Evolutionary conservation across 2,113 vertebrate genomes (phyloP), one percentile per base, ranked within the genome.

Genomic region (Mohoua ochrocephala): DNA sequence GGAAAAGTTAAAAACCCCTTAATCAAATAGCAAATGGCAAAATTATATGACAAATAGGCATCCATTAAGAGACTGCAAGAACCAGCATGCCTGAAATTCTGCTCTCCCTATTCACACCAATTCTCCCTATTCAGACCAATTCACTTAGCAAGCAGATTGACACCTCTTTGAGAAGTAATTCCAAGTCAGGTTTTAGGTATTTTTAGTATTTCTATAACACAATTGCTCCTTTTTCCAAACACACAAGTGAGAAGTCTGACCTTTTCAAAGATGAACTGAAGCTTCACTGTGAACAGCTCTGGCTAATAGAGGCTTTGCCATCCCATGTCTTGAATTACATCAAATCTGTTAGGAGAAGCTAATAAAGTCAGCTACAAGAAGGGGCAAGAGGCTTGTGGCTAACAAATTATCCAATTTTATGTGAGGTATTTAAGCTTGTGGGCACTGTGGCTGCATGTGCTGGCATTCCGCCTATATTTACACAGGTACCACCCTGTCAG

Each of bases 1-100:
- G 89, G 61, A 89, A 95, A 95, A 73, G 77, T 91, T 89, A 78
- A 91, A 89, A 92, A 42, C 2, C 21, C 33, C 52, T 91, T 87
- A 59, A 93, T 89, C 85, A 96, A 91, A 95, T 26, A 92, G 70
- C 22, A 95, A 93, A 81, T 63, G 57, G 44, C 30, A 93, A 87
- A 84, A 95, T 93, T 65, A 39, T 70, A 52, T 87, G 89, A 93
- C 86, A 93, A 92, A 67, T 70, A 91, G 64, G 30, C 91, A 87
- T 64, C 73, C 64, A 54, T 92, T 81, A 89, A 93, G 80, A 93
- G 41, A 79, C 47, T 52, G 23, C 83, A 87, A 89, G 86, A 92
- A 39, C 18, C 30, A 68, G 30, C 87, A 31, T 68, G 90, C 44
- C 57, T 44, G 41, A 64, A 78, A 82, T 93, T 93, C 70, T 84